Percentiles rank a stretch among this genome's conserved stretches.
These are phyloP conservation scores for Microctonus brassicae DNA, from an alignment of 2,888 invertebrate species.

Conservation along the genomic window DNA sequence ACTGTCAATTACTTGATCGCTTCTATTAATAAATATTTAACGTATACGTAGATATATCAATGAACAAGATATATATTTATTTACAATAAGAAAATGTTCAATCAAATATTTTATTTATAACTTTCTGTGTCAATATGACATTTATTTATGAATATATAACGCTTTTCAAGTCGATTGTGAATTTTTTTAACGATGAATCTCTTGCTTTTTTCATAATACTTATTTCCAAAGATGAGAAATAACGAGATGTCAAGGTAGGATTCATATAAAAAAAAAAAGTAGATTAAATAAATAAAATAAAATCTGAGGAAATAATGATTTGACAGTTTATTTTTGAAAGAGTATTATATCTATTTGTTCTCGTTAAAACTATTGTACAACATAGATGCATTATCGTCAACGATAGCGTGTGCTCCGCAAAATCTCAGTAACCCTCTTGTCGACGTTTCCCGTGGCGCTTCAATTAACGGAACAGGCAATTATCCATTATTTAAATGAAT, in stretches of 20 bases:
- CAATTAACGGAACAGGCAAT: conserved; percentile 65
- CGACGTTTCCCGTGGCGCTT: conserved; percentile 58
- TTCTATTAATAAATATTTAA: not conserved
- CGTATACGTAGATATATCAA: not conserved
- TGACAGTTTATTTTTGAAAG: conserved; percentile 13
- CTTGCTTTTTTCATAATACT: not conserved
- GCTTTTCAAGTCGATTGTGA: not conserved
- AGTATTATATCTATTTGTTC: conserved; percentile 33
- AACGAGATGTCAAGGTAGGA: not conserved
- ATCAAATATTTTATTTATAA: not conserved
- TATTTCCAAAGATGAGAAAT: not conserved
- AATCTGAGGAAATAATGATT: too few species aligned
- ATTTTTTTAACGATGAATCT: not conserved
- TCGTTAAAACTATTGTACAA: conserved; percentile 34
- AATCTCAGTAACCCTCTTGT: conserved; percentile 60
- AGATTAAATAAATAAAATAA: not conserved
- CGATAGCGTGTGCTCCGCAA: conserved; percentile 44
- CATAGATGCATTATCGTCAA: conserved; percentile 30
- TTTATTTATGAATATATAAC: too few species aligned
- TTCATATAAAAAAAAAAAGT: not conserved
- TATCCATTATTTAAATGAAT: conserved; percentile 66
- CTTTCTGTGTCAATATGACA: not conserved
- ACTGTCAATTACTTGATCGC: conserved; percentile 18
- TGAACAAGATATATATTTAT: too few species aligned
- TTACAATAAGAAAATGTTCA: not conserved